Base-by-base conservation (phyloP, 2,797 vertebrate species). In the Alosa sapidissima region DNA sequence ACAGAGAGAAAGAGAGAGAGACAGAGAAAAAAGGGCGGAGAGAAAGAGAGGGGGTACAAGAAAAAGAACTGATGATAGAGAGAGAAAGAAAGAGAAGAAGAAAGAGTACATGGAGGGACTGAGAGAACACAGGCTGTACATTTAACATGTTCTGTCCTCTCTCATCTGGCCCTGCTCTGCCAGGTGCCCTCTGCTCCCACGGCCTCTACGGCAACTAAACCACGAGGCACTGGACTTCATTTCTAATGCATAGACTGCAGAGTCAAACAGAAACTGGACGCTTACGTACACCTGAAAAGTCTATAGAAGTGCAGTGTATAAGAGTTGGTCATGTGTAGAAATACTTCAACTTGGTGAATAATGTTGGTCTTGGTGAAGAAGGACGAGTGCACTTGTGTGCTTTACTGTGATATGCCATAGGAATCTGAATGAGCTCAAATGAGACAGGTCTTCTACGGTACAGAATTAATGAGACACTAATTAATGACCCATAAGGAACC, bases 1-100 rank as follows among this genome's bases (percentile, higher is more conserved):
- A 62, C 60, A 65, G 55, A 65, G 55, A 45, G 51, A 51, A 21
- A 83, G 82, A 65, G 19, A n/a, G 21, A 68, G 82, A 65, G n/a
- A 28, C 16, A 60, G 60, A 65, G 60, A 65, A n/a, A 9, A 6
- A 65, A 24, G 7, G n/a, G 2, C n/a, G 10, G 60, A 62, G 19
- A 24, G 21, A 24, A 21, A n/a, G 58, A n/a, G 21, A 62, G 58
- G 7, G 21, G 1, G 58, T 5, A 65, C n/a, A 28, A 28, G 60
- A 65, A n/a, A 62, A n/a, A 62, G 60, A 65, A 41, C 41, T 41
- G 41, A 41, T 2, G 60, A 65, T n/a, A 65, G n/a, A 65, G n/a
- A 47, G 72, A 78, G 14, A 47, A 16, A 78, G 16, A 7, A 13
- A 78, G 1, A 78, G 28, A 28, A 28, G 28, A 28, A 28, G 28